phyloP scores from a whole-genome alignment of 2,797 vertebrate genomes.

The Acanthornis magna region DNA sequence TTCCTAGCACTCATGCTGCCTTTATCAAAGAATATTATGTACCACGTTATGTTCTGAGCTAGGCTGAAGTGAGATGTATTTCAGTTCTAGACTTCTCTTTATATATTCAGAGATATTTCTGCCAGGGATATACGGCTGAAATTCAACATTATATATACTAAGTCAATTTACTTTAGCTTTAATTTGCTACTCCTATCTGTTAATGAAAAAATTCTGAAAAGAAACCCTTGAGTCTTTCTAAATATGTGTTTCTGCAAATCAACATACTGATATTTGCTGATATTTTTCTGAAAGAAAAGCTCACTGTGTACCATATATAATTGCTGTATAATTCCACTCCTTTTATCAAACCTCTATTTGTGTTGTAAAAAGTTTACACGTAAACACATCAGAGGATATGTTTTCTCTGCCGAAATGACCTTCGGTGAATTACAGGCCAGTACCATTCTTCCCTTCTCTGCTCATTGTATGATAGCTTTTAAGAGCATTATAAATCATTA shows the following conservation, averaged over 20 bases:
- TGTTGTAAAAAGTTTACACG: background rate
- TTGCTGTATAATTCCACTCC: background rate
- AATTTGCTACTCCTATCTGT: background rate
- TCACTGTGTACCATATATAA: background rate
- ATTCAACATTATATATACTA: background rate
- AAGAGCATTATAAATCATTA: slow-evolving; percentile 45
- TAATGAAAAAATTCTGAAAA: background rate
- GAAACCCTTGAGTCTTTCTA: background rate
- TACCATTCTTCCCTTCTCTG: background rate
- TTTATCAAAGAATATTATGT: background rate
- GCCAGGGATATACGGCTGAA: background rate
- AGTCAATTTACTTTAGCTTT: background rate
- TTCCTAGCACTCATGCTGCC: background rate
- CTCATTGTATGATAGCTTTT: slow-evolving; percentile 7
- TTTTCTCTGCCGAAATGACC: slow-evolving; percentile 5
- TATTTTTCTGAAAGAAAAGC: background rate
- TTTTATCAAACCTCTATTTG: slow-evolving; percentile 4
- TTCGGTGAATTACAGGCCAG: background rate
- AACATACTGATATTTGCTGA: background rate
- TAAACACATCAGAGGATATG: background rate
- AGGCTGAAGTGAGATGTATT: background rate
- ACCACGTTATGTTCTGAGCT: background rate
- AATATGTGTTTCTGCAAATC: background rate
- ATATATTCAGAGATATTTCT: background rate
- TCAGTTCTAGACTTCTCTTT: background rate